Conservation (phyloP, 2,797 vertebrate species). For the Anguilla obscura region DNA sequence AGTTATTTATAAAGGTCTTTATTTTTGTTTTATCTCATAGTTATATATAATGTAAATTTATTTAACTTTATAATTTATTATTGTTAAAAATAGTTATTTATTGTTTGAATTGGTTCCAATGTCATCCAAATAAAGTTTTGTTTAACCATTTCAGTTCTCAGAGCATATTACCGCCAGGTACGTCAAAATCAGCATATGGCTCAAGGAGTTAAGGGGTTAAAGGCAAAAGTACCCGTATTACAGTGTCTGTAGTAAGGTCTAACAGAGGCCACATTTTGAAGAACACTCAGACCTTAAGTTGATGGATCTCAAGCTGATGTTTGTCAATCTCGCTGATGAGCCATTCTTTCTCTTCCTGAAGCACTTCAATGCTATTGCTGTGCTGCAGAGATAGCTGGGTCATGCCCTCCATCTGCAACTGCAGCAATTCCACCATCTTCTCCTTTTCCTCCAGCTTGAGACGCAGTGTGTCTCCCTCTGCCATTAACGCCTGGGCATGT, state of each 20-base stretch:
- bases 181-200: too few relatives aligned
- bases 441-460: slow-evolving; percentile 69
- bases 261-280: neutral
- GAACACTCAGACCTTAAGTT: slow-evolving; percentile 66
- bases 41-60: too few relatives aligned
- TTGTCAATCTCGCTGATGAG: slow-evolving; percentile 70
- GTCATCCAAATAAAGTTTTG: too few relatives aligned
- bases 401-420: slow-evolving; percentile 66
- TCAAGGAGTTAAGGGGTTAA: too few relatives aligned
- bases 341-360: slow-evolving; percentile 70
- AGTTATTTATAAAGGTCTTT: too few relatives aligned
- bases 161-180: too few relatives aligned
- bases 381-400: slow-evolving; percentile 64
- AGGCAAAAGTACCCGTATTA: too few relatives aligned
- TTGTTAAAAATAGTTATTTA: too few relatives aligned
- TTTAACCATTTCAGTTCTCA: too few relatives aligned
- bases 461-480: slow-evolving; percentile 61
- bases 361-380: slow-evolving; percentile 54
- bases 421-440: slow-evolving; percentile 62
- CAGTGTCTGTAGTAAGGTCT: neutral
- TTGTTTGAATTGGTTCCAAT: too few relatives aligned
- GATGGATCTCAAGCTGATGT: slow-evolving; percentile 67
- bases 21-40: too few relatives aligned
- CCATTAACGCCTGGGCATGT: slow-evolving; percentile 50
- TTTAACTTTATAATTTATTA: too few relatives aligned